These are phyloP conservation scores for Colistium nudipinnis DNA, from an alignment of 2,113 vertebrate species.

Conservation along the genomic window DNA sequence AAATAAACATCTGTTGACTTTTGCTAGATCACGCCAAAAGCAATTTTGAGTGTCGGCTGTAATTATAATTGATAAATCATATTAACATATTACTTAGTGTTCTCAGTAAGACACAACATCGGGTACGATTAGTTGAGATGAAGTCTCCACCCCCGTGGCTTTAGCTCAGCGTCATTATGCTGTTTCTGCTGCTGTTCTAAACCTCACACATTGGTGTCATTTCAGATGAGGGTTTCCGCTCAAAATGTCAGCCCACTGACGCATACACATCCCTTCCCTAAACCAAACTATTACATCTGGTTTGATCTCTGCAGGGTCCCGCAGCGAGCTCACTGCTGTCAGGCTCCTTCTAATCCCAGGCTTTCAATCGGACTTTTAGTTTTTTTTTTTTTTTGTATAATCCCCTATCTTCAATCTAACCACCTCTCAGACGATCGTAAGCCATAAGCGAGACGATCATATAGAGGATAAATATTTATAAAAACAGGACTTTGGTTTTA, in stretches of 20 bases:
- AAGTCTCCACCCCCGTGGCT: not conserved
- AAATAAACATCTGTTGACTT: slow-evolving; percentile 41
- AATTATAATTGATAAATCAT: not conserved
- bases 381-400: slow-evolving; percentile 44
- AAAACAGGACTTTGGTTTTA: not conserved
- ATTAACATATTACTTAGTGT: not conserved
- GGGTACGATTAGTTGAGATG: not conserved
- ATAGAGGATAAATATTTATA: slow-evolving; percentile 8
- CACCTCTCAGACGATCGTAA: slow-evolving; percentile 27
- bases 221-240: slow-evolving; percentile 19
- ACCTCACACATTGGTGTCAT: slow-evolving; percentile 20
- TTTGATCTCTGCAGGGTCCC: slow-evolving; percentile 21
- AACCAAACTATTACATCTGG: not conserved
- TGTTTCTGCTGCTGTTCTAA: not conserved
- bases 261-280: not conserved
- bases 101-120: not conserved
- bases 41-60: not conserved
- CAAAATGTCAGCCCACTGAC: not conserved
- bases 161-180: not conserved
- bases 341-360: slow-evolving; percentile 55
- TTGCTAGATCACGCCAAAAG: not conserved
- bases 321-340: slow-evolving; percentile 14
- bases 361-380: slow-evolving; percentile 46
- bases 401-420: slow-evolving; percentile 43
- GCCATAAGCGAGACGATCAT: slow-evolving; percentile 23